phyloP scores from a whole-genome alignment of 2,113 vertebrate genomes.

The Archocentrus centrarchus region DNA sequence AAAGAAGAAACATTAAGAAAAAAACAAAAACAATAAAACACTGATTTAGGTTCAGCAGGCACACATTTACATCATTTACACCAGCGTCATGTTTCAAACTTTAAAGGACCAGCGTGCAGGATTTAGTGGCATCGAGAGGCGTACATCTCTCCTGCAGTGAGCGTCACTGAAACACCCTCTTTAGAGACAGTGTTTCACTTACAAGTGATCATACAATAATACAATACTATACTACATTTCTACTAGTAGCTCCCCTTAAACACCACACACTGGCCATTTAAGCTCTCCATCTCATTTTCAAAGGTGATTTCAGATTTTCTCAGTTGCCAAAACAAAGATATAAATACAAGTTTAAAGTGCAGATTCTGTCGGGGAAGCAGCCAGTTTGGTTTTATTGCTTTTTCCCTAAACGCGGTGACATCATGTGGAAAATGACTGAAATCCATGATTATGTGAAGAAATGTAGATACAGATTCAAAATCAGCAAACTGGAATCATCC shows the following conservation, averaged over 20 bases:
- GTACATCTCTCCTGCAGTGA: neutral
- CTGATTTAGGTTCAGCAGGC: constrained; percentile 77
- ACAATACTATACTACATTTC: neutral
- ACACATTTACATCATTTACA: constrained; percentile 52
- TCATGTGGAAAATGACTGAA: neutral
- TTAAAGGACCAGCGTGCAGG: neutral
- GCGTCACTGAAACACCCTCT: neutral
- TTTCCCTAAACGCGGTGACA: neutral
- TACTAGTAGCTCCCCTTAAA: neutral
- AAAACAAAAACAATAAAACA: constrained; percentile 64
- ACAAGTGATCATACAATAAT: neutral
- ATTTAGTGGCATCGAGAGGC: neutral
- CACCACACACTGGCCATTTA: neutral
- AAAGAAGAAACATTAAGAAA: constrained; percentile 45
- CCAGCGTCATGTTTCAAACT: constrained; percentile 26
- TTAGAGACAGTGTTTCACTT: neutral
- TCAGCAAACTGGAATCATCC: neutral
- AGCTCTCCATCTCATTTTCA: neutral
- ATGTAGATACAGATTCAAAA: neutral
- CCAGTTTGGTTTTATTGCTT: constrained; percentile 27
- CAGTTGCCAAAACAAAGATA: constrained; percentile 71
- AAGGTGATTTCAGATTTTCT: constrained; percentile 43
- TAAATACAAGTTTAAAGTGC: constrained; percentile 74
- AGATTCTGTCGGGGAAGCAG: constrained; percentile 37
- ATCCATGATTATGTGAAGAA: neutral